These are phyloP conservation scores for Drosophila sproati DNA, from an alignment of 1,140 invertebrate species.

Conservation along the genomic window DNA sequence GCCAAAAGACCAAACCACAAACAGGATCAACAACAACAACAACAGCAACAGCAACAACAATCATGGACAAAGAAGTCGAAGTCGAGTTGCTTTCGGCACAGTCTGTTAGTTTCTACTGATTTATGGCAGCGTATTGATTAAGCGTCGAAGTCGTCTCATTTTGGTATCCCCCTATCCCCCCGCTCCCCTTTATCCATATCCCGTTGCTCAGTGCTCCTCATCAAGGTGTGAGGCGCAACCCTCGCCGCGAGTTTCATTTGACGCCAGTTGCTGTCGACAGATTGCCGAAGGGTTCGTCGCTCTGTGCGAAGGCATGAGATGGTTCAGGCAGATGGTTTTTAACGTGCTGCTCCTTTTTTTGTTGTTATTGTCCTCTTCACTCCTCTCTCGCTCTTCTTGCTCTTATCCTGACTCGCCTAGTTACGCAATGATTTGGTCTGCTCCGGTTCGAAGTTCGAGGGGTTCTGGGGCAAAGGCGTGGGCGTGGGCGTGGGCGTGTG, in stretches of 20 bases:
- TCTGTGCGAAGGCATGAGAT: conserved; percentile 4
- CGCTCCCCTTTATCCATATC: neutral
- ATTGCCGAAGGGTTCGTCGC: conserved; percentile 33
- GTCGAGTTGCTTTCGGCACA: conserved; percentile 26
- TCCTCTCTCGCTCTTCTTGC: neutral
- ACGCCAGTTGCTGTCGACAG: conserved; percentile 55
- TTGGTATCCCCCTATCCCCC: neutral
- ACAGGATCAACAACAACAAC: neutral
- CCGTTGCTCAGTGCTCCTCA: neutral
- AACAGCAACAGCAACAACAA: neutral
- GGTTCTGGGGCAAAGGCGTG: neutral
- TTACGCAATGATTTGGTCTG: conserved; percentile 54
- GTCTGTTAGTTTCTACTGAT: conserved; percentile 49
- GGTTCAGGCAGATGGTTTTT: conserved; percentile 41
- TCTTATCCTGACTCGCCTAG: conserved; percentile 22
- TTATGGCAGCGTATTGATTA: conserved; percentile 59
- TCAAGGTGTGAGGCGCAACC: conserved; percentile 50
- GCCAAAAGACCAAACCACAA: conserved; percentile 12
- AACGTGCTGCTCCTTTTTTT: conserved; percentile 29
- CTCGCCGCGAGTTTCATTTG: conserved; percentile 39
- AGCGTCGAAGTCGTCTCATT: conserved; percentile 20
- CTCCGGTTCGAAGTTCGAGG: neutral
- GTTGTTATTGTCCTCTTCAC: too few relatives aligned
- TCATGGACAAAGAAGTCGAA: neutral
- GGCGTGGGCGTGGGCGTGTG: conserved; percentile 6